A percentile compares a stretch with the other conserved stretches of the same genome.
Evolutionary conservation across 2,797 vertebrate species (phyloP).

Genomic region (Sorex maritimensis): DNA sequence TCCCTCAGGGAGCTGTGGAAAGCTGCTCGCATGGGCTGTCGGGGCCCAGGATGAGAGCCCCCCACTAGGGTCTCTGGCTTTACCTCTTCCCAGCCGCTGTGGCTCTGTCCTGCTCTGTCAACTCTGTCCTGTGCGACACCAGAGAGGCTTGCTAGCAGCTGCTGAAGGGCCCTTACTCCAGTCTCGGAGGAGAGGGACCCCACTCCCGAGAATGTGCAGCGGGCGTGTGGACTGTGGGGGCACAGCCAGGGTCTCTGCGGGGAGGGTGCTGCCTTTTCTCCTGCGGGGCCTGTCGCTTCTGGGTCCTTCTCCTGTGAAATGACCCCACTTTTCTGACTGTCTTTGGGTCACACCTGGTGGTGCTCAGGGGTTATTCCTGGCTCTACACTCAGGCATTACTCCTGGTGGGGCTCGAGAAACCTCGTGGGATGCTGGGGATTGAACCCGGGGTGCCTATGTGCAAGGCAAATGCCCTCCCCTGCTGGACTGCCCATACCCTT

Average conservation of each 20-base stretch:
- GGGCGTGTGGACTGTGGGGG: background rate
- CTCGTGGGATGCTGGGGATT: too few species aligned
- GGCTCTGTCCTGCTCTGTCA: background rate
- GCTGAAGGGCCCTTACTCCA: background rate
- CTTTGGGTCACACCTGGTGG: too few species aligned
- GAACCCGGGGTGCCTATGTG: too few species aligned
- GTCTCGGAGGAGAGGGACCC: background rate
- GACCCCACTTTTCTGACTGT: background rate
- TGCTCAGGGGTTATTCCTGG: too few species aligned
- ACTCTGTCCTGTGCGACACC: slow-evolving; percentile 5
- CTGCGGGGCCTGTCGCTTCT: too few species aligned
- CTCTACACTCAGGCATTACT: too few species aligned
- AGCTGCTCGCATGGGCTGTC: background rate
- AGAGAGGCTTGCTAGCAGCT: background rate
- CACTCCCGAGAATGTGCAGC: background rate
- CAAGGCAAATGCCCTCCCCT: too few species aligned
- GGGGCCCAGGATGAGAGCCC: too few species aligned
- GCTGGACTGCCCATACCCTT: too few species aligned
- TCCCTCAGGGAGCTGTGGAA: background rate
- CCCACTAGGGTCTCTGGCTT: slow-evolving; percentile 3
- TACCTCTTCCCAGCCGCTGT: background rate
- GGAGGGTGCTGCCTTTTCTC: background rate
- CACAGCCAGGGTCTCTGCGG: background rate
- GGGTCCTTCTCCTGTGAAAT: background rate
- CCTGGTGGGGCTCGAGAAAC: too few species aligned